Conservation (phyloP, 2,888 invertebrate species). For the Drosophila picticornis region DNA sequence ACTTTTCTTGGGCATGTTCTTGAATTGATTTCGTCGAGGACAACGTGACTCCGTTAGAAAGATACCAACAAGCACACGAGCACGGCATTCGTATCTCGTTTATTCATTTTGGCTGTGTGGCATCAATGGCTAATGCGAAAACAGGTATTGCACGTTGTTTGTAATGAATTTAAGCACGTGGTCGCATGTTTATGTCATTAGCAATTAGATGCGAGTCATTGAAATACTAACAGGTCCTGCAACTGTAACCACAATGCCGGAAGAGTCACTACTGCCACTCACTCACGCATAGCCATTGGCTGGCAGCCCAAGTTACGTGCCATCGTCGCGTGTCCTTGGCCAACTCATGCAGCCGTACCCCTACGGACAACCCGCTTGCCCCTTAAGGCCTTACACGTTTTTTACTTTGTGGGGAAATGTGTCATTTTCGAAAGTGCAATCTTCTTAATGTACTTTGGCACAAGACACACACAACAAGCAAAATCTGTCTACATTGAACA, state of each 20-base stretch:
- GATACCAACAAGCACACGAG: constrained; percentile 1
- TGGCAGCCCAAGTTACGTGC: constrained; percentile 3
- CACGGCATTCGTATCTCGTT: constrained; percentile 17
- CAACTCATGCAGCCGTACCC: not conserved
- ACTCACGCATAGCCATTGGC: constrained; percentile 3
- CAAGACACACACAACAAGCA: constrained; percentile 31
- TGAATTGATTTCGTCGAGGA: constrained; percentile 67
- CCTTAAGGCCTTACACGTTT: constrained; percentile 36
- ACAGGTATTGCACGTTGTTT: constrained; percentile 62
- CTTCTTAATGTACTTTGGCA: constrained; percentile 74
- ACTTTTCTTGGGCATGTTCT: constrained; percentile 49
- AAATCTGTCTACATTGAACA: constrained; percentile 40
- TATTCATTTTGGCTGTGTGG: constrained; percentile 43
- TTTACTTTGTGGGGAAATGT: constrained; percentile 59
- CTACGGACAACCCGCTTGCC: not conserved
- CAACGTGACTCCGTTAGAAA: constrained; percentile 64
- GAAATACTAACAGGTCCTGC: not conserved
- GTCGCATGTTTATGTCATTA: constrained; percentile 62
- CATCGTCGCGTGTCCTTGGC: constrained; percentile 14
- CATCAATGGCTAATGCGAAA: constrained; percentile 74
- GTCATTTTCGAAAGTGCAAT: constrained; percentile 79
- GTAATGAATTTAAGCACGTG: constrained; percentile 69
- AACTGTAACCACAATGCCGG: constrained; percentile 16
- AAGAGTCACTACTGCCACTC: constrained; percentile 25
- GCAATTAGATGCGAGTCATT: constrained; percentile 55